Evolutionary conservation across 1,140 invertebrate species (phyloP).

Genomic region (Potamilus streckersoni): DNA sequence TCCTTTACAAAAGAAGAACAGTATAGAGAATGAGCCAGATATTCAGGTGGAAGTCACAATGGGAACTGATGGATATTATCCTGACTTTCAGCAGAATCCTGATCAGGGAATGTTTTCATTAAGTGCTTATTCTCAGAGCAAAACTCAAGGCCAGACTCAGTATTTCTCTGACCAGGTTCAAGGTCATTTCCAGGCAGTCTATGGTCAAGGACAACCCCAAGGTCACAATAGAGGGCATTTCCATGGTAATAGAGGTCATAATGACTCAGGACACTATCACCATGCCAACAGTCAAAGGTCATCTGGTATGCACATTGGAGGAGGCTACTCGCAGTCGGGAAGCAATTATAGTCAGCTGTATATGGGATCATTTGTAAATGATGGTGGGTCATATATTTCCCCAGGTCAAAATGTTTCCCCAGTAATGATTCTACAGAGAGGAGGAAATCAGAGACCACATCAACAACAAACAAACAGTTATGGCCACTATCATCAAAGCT

Average conservation of each 20-base stretch:
- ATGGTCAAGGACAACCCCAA: too few species aligned
- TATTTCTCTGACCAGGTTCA: constrained; percentile 7
- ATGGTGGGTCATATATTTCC: constrained; percentile 15
- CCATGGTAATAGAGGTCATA: constrained; percentile 9
- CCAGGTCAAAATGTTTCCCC: constrained; percentile 35
- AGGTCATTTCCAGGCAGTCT: neutral
- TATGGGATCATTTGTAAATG: constrained; percentile 1
- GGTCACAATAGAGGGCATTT: too few species aligned
- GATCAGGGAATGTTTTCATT: too few species aligned
- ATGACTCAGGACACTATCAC: constrained; percentile 3
- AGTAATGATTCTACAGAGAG: constrained; percentile 51
- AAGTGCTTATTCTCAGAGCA: too few species aligned
- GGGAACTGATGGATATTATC: too few species aligned
- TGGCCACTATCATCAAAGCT: too few species aligned
- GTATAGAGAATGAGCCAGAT: too few species aligned
- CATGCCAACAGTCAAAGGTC: constrained; percentile 6
- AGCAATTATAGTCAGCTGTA: constrained; percentile 14
- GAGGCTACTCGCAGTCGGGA: constrained; percentile 6
- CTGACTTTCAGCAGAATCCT: too few species aligned
- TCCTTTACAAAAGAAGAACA: neutral
- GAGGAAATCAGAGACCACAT: constrained; percentile 19
- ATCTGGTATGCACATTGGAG: constrained; percentile 16
- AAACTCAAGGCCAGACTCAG: too few species aligned
- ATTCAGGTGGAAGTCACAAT: too few species aligned
- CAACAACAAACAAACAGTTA: neutral